Conservation (phyloP, 2,797 vertebrate species). For the Sternarchorhynchus goeldii region DNA sequence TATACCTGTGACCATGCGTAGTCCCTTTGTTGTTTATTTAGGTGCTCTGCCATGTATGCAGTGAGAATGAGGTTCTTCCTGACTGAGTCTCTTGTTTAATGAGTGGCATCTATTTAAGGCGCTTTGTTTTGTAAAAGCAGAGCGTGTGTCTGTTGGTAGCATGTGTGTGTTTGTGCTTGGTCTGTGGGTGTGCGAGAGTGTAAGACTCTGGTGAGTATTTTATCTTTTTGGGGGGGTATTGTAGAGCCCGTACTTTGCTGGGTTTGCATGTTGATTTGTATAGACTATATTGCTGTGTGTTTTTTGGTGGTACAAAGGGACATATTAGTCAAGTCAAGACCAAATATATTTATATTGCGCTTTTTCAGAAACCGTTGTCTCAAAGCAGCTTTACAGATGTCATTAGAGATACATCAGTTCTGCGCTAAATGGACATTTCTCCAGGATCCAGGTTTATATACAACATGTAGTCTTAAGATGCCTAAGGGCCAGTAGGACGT, state of each 20-base stretch:
- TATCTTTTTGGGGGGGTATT: not conserved
- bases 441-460: too few species aligned
- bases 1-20: constrained; percentile 70
- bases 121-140: constrained; percentile 56
- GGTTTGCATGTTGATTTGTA: not conserved
- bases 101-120: constrained; percentile 77
- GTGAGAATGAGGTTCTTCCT: constrained; percentile 59
- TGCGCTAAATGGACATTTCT: not conserved
- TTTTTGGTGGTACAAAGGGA: not conserved
- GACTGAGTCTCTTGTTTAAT: constrained; percentile 68
- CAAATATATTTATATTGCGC: too few species aligned
- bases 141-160: not conserved
- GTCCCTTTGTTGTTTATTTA: constrained; percentile 56
- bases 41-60: constrained; percentile 61
- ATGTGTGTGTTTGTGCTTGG: too few species aligned
- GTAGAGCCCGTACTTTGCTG: not conserved
- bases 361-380: too few species aligned
- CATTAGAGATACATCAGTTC: not conserved
- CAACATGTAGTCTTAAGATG: too few species aligned
- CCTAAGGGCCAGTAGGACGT: too few species aligned
- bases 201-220: not conserved
- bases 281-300: not conserved
- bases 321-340: not conserved
- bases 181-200: not conserved
- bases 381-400: too few species aligned